These are phyloP conservation scores for Momotus momota DNA, from an alignment of 2,797 vertebrate species.

Conservation along the genomic window DNA sequence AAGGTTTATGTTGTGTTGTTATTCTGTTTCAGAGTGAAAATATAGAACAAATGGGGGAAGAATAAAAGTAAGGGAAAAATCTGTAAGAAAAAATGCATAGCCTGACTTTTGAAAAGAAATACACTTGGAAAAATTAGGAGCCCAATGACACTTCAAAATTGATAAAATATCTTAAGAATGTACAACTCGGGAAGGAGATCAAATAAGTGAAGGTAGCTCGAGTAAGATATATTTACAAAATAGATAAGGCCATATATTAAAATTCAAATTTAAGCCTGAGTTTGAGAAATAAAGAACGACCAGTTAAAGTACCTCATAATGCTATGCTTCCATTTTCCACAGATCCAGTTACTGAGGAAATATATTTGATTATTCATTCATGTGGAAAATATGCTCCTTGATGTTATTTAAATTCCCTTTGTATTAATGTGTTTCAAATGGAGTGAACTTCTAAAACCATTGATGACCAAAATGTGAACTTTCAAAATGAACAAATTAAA, in stretches of 20 bases:
- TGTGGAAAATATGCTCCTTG: background rate
- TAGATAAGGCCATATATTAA: background rate
- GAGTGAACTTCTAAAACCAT: background rate
- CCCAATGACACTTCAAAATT: background rate
- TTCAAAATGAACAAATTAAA: conserved; percentile 1
- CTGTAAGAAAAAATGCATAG: background rate
- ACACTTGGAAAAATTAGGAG: background rate
- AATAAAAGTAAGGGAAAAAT: background rate
- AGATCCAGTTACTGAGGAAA: background rate
- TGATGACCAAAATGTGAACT: conserved; percentile 14
- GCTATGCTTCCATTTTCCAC: background rate
- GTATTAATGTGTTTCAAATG: background rate
- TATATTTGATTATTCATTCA: background rate
- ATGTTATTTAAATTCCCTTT: background rate
- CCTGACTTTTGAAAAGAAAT: background rate
- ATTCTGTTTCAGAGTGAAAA: background rate
- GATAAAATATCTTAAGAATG: background rate
- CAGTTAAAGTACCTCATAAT: background rate
- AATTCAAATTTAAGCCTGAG: background rate
- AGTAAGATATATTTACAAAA: background rate
- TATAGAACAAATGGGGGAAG: background rate
- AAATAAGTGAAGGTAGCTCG: background rate
- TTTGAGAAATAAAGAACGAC: background rate
- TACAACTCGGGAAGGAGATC: background rate
- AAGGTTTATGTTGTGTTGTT: background rate